Conservation (phyloP, 2,888 invertebrate genomes). For the Dynastes grantii region DNA sequence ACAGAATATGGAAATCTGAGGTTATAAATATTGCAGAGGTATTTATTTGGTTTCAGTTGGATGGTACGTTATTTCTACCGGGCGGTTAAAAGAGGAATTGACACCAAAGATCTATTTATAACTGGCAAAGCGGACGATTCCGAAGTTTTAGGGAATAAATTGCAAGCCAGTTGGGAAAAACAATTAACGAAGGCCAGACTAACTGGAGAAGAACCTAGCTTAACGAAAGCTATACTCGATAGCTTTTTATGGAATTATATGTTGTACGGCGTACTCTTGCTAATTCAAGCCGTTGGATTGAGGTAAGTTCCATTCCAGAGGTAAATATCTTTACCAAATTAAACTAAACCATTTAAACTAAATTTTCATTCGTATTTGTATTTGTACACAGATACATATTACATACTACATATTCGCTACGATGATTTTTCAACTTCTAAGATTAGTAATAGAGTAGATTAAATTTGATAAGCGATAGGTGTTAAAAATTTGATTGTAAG, state of each 20-base stretch:
- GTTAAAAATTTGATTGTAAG: too few relatives aligned
- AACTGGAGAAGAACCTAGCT: slow-evolving; percentile 74
- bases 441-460: too few relatives aligned
- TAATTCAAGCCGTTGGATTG: slow-evolving; percentile 72
- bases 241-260: slow-evolving; percentile 76
- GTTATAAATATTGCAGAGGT: too few relatives aligned
- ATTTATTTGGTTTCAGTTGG: slow-evolving; percentile 63
- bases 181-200: slow-evolving; percentile 74
- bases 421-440: too few relatives aligned
- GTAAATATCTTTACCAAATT: too few relatives aligned
- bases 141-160: slow-evolving; percentile 75
- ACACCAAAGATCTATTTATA: slow-evolving; percentile 78
- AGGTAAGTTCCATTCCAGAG: slow-evolving; percentile 70
- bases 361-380: too few relatives aligned
- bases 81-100: slow-evolving; percentile 76
- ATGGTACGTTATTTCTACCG: slow-evolving; percentile 68
- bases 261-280: slow-evolving; percentile 74
- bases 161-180: slow-evolving; percentile 76
- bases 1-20: too few relatives aligned
- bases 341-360: too few relatives aligned
- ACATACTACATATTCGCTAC: too few relatives aligned
- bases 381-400: too few relatives aligned
- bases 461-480: too few relatives aligned
- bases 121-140: slow-evolving; percentile 76
- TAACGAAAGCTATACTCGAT: slow-evolving; percentile 73